Evolutionary conservation across 2,113 vertebrate species (phyloP).

Genomic region (Kryptolebias marmoratus): DNA sequence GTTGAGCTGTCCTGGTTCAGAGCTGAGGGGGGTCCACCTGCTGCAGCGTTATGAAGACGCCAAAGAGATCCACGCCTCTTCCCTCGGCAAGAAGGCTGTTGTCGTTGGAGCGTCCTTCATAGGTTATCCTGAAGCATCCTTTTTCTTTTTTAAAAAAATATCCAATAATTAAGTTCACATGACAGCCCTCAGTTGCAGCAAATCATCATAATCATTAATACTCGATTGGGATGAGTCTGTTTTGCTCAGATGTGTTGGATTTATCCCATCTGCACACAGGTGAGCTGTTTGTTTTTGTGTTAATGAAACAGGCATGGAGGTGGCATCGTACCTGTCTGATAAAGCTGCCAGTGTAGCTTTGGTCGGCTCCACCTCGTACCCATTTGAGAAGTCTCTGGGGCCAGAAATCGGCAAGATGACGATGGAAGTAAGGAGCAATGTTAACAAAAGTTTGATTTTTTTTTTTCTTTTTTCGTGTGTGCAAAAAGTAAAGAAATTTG

Average conservation of each 20-base stretch:
- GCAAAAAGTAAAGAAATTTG: not conserved
- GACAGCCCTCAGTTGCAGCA: not conserved
- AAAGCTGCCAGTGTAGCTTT: conserved; percentile 82
- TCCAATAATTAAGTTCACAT: not conserved
- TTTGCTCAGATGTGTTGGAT: no score
- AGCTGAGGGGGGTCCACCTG: conserved; percentile 80
- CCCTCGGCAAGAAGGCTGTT: conserved; percentile 76
- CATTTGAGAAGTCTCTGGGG: conserved; percentile 81
- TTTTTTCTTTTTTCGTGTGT: not conserved
- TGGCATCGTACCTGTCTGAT: conserved; percentile 84
- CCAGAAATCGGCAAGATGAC: conserved; percentile 81
- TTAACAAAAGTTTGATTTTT: not conserved
- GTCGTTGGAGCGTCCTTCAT: conserved; percentile 88
- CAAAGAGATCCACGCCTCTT: conserved; percentile 77
- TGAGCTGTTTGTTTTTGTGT: not conserved
- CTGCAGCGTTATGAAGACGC: conserved; percentile 84
- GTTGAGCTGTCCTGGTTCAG: conserved; percentile 81
- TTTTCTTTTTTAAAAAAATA: not conserved
- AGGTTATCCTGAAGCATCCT: conserved; percentile 68
- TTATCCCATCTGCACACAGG: no score
- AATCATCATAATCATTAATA: not conserved
- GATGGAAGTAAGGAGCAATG: conserved; percentile 80
- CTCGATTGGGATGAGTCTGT: not conserved
- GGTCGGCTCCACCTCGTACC: conserved; percentile 78
- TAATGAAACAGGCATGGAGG: conserved; percentile 85